Percentiles rank a stretch among this genome's conserved stretches.
Conservation (phyloP, 53 echinoderm and acorn worm species). For the Holothuria scabra region DNA sequence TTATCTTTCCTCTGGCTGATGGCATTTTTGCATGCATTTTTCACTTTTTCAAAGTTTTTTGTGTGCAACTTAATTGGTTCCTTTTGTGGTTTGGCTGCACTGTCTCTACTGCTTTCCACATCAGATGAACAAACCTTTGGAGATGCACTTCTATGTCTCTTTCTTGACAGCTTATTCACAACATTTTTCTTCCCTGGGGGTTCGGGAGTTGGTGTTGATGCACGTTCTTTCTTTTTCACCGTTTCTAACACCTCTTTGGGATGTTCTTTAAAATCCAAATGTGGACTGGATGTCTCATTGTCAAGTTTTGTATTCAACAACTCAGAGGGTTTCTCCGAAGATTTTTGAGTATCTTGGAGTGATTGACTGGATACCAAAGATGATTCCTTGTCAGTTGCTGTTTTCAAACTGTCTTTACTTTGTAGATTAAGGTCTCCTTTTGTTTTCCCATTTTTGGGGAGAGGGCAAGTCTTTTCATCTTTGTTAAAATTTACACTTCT, state of each 20-base stretch:
- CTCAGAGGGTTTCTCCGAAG: no score
- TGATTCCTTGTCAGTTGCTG: no score
- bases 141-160: conserved; percentile 43
- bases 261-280: no score
- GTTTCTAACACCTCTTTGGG: not conserved
- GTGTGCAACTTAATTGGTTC: conserved; percentile 28
- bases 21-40: conserved; percentile 24
- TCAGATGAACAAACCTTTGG: not conserved
- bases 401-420: no score
- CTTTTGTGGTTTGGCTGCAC: not conserved
- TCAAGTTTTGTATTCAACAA: no score
- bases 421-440: no score
- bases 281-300: no score
- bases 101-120: not conserved
- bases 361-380: no score
- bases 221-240: conserved; percentile 10
- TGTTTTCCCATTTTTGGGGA: no score
- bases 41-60: conserved; percentile 26
- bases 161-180: conserved; percentile 2
- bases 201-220: conserved; percentile 40
- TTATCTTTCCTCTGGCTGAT: conserved; percentile 43
- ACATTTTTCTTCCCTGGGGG: not conserved
- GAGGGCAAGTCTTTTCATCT: no score
- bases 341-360: no score
- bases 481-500: no score